These are phyloP conservation scores for Hypolimnas misippus DNA, from an alignment of 2,888 invertebrate genomes.

Conservation along the genomic window DNA sequence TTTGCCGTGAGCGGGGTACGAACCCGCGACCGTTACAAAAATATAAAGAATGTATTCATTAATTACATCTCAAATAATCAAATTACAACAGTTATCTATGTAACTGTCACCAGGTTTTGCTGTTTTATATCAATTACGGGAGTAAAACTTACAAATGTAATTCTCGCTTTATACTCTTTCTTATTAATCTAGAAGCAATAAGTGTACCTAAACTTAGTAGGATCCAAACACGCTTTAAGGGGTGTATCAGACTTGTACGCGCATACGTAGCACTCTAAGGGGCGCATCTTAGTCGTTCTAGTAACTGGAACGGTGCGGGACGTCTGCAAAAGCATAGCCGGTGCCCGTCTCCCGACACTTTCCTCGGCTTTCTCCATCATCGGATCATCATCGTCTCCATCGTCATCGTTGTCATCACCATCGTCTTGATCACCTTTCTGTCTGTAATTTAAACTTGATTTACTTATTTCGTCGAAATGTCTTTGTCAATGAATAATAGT, in stretches of 20 bases:
- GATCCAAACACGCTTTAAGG: slow-evolving; percentile 69
- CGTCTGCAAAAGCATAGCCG: slow-evolving; percentile 34
- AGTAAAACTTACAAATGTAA: too few species aligned
- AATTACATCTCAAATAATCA: too few species aligned
- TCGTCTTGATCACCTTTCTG: slow-evolving; percentile 39
- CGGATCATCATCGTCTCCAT: slow-evolving; percentile 59
- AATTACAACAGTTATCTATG: too few species aligned
- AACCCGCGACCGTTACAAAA: too few species aligned
- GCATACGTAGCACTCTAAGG: slow-evolving; percentile 74
- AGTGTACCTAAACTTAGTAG: slow-evolving; percentile 72
- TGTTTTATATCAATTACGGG: too few species aligned
- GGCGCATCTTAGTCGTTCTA: slow-evolving; percentile 59
- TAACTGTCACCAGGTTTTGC: too few species aligned
- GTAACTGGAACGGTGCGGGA: slow-evolving; percentile 49
- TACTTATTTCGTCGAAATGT: neutral
- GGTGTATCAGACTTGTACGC: slow-evolving; percentile 68
- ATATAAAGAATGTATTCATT: too few species aligned
- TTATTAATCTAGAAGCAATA: too few species aligned
- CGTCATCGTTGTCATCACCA: slow-evolving; percentile 61
- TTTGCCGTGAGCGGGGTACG: too few species aligned
- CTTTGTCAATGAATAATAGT: too few species aligned
- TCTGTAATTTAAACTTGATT: neutral
- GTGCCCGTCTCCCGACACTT: slow-evolving; percentile 43
- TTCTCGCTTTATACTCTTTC: too few species aligned
- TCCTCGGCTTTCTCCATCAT: slow-evolving; percentile 48